Percentiles rank a stretch among this genome's conserved stretches.
Conservation (phyloP, 2,797 vertebrate species). For the Mus minutoides region DNA sequence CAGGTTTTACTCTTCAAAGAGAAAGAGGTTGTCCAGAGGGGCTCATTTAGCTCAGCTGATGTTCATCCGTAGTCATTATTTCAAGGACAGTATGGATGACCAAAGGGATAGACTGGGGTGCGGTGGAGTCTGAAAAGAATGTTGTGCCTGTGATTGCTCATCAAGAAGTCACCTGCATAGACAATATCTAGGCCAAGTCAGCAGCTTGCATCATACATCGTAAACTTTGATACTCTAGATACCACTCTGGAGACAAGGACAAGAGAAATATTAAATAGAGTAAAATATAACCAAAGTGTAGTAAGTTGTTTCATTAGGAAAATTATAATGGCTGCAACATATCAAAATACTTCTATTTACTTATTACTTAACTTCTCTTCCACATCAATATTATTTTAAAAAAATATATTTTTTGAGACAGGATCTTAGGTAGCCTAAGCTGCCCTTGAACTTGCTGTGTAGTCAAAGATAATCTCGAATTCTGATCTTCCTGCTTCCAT, state of each 20-base stretch:
- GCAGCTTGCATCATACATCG: background rate
- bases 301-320: background rate
- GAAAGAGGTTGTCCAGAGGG: background rate
- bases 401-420: background rate
- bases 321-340: background rate
- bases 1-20: background rate
- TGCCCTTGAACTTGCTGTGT: background rate
- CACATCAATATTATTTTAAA: background rate
- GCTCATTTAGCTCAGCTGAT: background rate
- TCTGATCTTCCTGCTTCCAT: background rate
- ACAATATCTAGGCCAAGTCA: constrained; percentile 5
- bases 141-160: background rate
- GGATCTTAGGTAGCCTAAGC: background rate
- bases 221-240: background rate
- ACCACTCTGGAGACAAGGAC: background rate
- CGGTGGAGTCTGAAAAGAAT: background rate
- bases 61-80: background rate
- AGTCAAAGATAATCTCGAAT: background rate
- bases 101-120: background rate
- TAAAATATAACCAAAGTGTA: background rate
- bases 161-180: background rate
- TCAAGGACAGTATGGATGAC: background rate
- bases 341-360: background rate
- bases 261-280: background rate
- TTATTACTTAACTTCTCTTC: background rate